Evolutionary conservation across 2,888 invertebrate species (phyloP).

Genomic region (Ormyrus labotus): DNA sequence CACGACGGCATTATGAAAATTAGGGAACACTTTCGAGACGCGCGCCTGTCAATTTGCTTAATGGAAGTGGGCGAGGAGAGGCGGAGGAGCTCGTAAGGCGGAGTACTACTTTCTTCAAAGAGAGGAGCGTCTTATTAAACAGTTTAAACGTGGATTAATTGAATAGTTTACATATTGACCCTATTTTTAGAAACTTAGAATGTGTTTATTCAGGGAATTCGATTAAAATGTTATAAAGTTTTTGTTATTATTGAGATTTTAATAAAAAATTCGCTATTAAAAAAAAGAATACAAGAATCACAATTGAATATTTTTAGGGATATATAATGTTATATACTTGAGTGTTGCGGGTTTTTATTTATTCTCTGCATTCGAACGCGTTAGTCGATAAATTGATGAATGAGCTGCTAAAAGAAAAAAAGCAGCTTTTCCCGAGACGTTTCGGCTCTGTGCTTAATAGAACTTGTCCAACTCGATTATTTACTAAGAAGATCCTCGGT

Average conservation of each 20-base stretch:
- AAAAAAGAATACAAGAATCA: too few species aligned
- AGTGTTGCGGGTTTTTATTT: not conserved
- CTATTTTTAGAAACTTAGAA: too few species aligned
- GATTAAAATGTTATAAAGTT: too few species aligned
- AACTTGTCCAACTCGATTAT: conserved; percentile 74
- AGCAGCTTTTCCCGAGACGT: conserved; percentile 59
- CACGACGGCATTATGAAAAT: conserved; percentile 67
- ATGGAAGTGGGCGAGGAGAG: conserved; percentile 62
- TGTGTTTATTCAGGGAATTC: too few species aligned
- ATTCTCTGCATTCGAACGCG: conserved; percentile 51
- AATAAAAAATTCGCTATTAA: too few species aligned
- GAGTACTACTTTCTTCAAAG: conserved; percentile 36
- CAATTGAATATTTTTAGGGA: too few species aligned
- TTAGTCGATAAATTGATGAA: conserved; percentile 72
- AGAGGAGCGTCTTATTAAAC: conserved; percentile 22
- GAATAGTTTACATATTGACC: not conserved
- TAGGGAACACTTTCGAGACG: conserved; percentile 62
- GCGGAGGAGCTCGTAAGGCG: not conserved
- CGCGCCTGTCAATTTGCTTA: conserved; percentile 66
- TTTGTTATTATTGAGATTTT: too few species aligned
- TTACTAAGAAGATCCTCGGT: conserved; percentile 56
- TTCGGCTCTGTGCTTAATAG: conserved; percentile 67
- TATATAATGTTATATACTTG: too few species aligned
- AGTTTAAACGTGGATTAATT: conserved; percentile 40
- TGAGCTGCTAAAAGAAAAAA: conserved; percentile 65